Conservation (phyloP, 2,797 vertebrate genomes). For the Pseudochirops corinnae region DNA sequence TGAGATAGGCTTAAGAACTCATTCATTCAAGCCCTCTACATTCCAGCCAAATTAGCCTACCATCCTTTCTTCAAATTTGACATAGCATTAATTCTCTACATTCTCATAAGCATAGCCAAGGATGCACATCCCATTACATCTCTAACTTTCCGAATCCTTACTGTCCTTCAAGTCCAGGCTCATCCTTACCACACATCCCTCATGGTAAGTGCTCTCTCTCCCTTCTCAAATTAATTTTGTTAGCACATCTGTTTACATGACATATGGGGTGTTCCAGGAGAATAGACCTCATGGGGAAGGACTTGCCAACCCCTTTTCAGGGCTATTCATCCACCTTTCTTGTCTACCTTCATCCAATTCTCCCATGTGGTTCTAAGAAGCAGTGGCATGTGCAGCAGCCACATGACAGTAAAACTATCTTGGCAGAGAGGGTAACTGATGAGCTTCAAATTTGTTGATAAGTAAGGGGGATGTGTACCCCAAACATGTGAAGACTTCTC, state of each 20-base stretch:
- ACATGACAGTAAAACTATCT: no score
- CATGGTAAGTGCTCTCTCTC: not conserved
- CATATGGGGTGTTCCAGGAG: not conserved
- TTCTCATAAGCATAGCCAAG: not conserved
- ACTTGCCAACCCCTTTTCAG: not conserved
- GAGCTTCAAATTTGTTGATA: not conserved
- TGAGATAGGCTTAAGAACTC: not conserved
- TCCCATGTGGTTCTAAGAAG: no score
- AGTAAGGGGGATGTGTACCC: not conserved
- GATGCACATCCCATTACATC: not conserved
- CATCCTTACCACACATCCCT: not conserved
- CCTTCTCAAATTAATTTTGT: not conserved
- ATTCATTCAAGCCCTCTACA: not conserved
- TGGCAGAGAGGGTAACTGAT: not conserved
- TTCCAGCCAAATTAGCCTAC: not conserved
- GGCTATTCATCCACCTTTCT: not conserved
- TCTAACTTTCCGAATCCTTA: not conserved
- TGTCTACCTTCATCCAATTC: not conserved
- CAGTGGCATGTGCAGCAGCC: no score
- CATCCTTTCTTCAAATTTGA: not conserved
- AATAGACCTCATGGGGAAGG: not conserved
- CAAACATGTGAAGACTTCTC: not conserved
- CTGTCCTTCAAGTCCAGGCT: not conserved
- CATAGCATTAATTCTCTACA: not conserved
- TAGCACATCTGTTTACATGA: not conserved